Base-by-base conservation (phyloP, 1,140 invertebrate genomes). In the Scaptomyza pallida region DNA sequence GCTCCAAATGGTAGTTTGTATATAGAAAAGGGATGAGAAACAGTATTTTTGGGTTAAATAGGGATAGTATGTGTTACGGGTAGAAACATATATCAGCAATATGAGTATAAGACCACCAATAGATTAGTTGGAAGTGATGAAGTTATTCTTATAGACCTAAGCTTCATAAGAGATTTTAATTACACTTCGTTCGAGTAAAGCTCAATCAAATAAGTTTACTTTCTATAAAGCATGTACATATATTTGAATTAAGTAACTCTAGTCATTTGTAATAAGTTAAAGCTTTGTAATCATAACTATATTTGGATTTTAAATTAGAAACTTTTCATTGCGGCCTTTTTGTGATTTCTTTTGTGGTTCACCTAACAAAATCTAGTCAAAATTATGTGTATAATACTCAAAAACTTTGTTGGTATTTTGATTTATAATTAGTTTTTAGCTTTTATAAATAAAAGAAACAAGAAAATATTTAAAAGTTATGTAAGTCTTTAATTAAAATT, bases 41-140 rank as follows among this genome's bases (percentile, higher is more conserved):
- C 23, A 37, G 13, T 16, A 44, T 26, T 60, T 26, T 52, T 40
- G 43, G 62, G 45, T 69, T 47, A 17, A 26, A 1, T n/a, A 60
- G 60, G 40, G 48, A 64, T 47, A 72, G 30, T 67, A 67, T 60
- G 47, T 71, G 44, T 71, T 71, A 71, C 69, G 55, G 62, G 63
- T 72, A 72, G 54, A 44, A 41, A 60, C 63, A 72, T 67, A 72
- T 72, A 67, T 72, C 54, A 72, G 62, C 33, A 69, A 30, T 69
- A 47, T 21, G 21, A 41, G 12, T 37, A 41, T 54, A 48, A 55
- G 60, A 70, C 67, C 60, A 70, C 60, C 67, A 70, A 70, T 70
- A 70, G 60, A 51, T 63, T 63, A 70, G 59, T 44, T 16, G 10
- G 23, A 43, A 44, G 54, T 44, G 54, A 44, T 56, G 40, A 30